Conservation (phyloP, 1,140 invertebrate genomes). For the Octopus sinensis region DNA sequence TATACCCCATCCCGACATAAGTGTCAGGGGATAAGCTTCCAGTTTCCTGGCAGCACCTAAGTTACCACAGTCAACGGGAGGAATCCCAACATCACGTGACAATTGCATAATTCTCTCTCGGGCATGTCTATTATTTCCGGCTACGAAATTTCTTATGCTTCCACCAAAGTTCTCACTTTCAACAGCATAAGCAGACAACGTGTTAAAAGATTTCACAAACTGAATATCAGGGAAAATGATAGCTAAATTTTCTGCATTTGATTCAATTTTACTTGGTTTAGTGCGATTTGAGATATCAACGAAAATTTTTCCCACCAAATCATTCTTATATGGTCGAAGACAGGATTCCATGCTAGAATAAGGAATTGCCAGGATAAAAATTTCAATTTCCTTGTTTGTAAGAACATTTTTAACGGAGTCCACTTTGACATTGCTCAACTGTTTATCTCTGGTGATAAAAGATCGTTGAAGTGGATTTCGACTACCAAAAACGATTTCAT, state of each 20-base stretch:
- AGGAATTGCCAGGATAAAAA: slow-evolving; percentile 44
- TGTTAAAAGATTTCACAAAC: slow-evolving; percentile 53
- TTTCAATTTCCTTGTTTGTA: slow-evolving; percentile 6
- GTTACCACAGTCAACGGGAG: slow-evolving; percentile 40
- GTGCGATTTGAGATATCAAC: slow-evolving; percentile 49
- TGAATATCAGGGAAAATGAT: slow-evolving; percentile 30
- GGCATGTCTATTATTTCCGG: slow-evolving; percentile 35
- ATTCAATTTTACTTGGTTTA: slow-evolving; percentile 28
- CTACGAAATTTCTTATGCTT: slow-evolving; percentile 40
- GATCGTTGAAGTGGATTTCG: slow-evolving; percentile 37
- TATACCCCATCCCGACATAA: slow-evolving; percentile 45
- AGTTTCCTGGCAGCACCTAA: slow-evolving; percentile 38
- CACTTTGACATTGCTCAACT: slow-evolving; percentile 36
- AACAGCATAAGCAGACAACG: slow-evolving; percentile 49
- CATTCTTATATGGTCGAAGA: slow-evolving; percentile 23
- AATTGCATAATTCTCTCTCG: slow-evolving; percentile 35
- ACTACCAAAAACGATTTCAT: slow-evolving; percentile 49
- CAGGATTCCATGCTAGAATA: slow-evolving; percentile 40
- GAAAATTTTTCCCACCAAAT: slow-evolving; percentile 39
- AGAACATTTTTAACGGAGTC: slow-evolving; percentile 11
- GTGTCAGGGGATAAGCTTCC: slow-evolving; percentile 38
- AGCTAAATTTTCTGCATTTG: slow-evolving; percentile 46
- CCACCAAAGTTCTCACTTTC: slow-evolving; percentile 37
- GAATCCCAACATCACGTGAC: slow-evolving; percentile 45
- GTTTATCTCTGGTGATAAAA: slow-evolving; percentile 33